Percentiles rank a stretch among this genome's conserved stretches.
Conservation (phyloP, 2,888 invertebrate genomes). For the Conchocele bisecta region DNA sequence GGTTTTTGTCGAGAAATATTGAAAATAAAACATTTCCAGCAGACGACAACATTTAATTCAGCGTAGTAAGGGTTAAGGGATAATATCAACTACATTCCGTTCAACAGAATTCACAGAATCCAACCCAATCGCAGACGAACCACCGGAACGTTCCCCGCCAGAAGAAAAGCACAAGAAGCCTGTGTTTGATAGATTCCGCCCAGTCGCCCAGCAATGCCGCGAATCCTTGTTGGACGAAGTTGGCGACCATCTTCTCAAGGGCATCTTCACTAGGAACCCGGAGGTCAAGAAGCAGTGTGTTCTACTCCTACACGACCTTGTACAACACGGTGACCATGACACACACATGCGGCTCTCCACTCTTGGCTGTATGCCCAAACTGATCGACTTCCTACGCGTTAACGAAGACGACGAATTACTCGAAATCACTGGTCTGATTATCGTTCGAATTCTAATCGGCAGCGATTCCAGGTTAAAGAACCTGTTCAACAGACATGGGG, state of each 20-base stretch:
- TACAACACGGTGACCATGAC: constrained; percentile 65
- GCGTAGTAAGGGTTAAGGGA: too few relatives aligned
- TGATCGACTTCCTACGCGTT: constrained; percentile 71
- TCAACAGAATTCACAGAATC: constrained; percentile 34
- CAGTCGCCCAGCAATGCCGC: constrained; percentile 67
- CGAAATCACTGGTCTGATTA: constrained; percentile 72
- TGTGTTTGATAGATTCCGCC: constrained; percentile 64
- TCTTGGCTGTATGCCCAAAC: constrained; percentile 68
- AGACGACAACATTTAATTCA: too few relatives aligned
- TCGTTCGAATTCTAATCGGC: constrained; percentile 64
- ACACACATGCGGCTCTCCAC: constrained; percentile 70
- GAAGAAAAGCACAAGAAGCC: constrained; percentile 35
- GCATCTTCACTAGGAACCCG: constrained; percentile 62
- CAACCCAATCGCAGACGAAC: constrained; percentile 5
- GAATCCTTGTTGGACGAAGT: constrained; percentile 54
- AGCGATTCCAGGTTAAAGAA: constrained; percentile 70
- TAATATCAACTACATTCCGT: too few relatives aligned
- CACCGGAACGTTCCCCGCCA: not conserved
- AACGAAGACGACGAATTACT: constrained; percentile 72
- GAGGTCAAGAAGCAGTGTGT: constrained; percentile 61
- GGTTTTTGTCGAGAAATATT: too few relatives aligned
- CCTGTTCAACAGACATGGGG: constrained; percentile 71
- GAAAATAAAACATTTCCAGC: too few relatives aligned
- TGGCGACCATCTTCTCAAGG: constrained; percentile 57
- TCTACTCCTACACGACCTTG: constrained; percentile 69